Percentiles rank a stretch among this genome's conserved stretches.
phyloP scores from a whole-genome alignment of 2,797 vertebrate genomes.

The Enteromius afrohamiltoni region DNA sequence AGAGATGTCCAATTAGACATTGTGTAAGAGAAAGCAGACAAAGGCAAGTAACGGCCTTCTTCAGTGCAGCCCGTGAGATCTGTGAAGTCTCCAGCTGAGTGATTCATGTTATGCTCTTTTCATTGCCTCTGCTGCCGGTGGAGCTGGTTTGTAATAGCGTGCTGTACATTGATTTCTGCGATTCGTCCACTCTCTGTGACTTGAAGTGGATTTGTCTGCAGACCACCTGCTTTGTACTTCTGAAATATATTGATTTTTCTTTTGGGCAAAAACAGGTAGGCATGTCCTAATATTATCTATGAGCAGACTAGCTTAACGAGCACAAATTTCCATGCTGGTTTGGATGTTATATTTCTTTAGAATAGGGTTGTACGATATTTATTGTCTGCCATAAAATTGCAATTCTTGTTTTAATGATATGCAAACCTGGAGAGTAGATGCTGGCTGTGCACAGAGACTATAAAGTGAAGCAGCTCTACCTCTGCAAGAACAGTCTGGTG shows the following conservation, averaged over 20 bases:
- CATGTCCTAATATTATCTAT: background rate
- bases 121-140: background rate
- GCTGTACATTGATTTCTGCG: slow-evolving; percentile 21
- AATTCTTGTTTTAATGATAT: too few relatives aligned
- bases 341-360: background rate
- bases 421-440: too few relatives aligned
- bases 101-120: slow-evolving; percentile 35
- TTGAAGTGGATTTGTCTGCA: slow-evolving; percentile 2
- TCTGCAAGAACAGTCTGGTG: too few relatives aligned
- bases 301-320: background rate
- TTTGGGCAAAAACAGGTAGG: background rate
- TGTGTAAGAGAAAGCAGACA: slow-evolving; percentile 38
- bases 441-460: too few relatives aligned
- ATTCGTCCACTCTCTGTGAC: background rate
- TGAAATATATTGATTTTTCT: slow-evolving; percentile 26
- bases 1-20: slow-evolving; percentile 52
- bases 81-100: slow-evolving; percentile 25
- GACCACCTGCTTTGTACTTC: slow-evolving; percentile 15
- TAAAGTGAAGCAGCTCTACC: too few relatives aligned
- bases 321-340: background rate
- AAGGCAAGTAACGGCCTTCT: slow-evolving; percentile 12
- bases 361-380: background rate
- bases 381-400: too few relatives aligned
- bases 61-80: slow-evolving; percentile 28
- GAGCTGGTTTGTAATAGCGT: background rate